Percentiles rank a stretch among this genome's conserved stretches.
These are phyloP conservation scores for Dicerorhinus sumatrensis DNA, from an alignment of 2,113 vertebrate species.

Conservation along the genomic window DNA sequence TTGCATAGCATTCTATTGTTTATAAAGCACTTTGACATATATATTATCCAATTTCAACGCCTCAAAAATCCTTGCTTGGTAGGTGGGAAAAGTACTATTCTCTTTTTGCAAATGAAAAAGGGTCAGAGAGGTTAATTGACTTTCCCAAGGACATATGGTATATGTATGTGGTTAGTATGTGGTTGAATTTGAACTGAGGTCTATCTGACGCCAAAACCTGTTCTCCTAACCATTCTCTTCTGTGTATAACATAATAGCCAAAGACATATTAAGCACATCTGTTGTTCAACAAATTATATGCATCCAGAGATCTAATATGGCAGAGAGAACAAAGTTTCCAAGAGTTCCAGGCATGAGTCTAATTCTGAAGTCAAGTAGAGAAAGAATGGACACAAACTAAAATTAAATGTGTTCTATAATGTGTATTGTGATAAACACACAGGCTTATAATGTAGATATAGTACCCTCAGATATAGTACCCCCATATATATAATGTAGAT, in stretches of 20 bases:
- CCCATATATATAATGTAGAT: background rate
- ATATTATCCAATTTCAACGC: background rate
- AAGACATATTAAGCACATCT: background rate
- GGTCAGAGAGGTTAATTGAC: background rate
- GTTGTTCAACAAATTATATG: background rate
- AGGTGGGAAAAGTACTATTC: background rate
- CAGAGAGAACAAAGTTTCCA: background rate
- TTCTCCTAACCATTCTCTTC: background rate
- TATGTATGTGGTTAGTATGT: background rate
- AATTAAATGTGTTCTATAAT: background rate
- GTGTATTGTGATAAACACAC: background rate
- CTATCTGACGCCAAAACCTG: background rate
- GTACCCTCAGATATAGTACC: background rate
- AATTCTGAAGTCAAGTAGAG: slow-evolving; percentile 22
- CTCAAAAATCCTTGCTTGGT: background rate
- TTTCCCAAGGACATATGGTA: background rate
- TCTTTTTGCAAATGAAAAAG: slow-evolving; percentile 20
- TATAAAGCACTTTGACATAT: background rate
- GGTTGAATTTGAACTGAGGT: background rate
- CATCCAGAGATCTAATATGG: background rate
- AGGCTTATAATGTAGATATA: background rate
- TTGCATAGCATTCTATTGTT: background rate
- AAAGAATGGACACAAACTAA: background rate
- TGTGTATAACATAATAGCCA: background rate
- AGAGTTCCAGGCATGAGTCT: background rate